Base-by-base conservation (phyloP, 2,113 vertebrate genomes). In the Istiophorus platypterus region DNA sequence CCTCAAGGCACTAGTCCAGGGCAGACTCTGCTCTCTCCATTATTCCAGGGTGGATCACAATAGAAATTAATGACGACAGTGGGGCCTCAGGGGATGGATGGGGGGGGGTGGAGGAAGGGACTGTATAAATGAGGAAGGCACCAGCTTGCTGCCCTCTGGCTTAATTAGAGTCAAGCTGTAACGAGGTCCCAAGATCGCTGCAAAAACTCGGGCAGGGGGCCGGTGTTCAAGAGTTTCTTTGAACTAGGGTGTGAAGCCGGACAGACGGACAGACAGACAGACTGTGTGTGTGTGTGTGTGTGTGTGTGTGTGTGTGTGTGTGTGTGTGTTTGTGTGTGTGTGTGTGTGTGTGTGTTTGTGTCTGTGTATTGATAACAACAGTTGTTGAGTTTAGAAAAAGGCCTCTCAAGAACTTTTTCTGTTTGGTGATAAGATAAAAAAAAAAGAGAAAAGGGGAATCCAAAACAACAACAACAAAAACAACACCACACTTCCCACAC, bases 21-120 rank as follows among this genome's bases (percentile, higher is more conserved):
- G 76, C 77, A 90, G 87, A 86, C 81, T 81, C 67, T 20, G 31
- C 85, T 49, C 66, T 63, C 81, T 88, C 73, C 78, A 89, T 90
- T 90, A 92, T 86, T 85, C 61, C 83, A 63, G 57, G 57, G 22
- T 39, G 72, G 80, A 42, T 85, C 59, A 76, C 76, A 49, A 58
- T 31, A 59, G 68, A 86, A 86, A 82, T 88, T 82, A 91, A 91
- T 84, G 86, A 94, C 80, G 82, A 90, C 84, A 91, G 86, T 78
- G 76, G 80, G 72, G 76, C 85, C 78, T 81, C 34, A 4, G 77
- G 74, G 83, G 77, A 12, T n/a, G 66, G 52, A 59, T 18, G 49
- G 42, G 63, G 39, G 67, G 62, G 49, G 67, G 54, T n/a, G n/a
- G 41, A 62, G 27, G 11, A 3, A 27, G 57, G 24, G 12, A 52